These are phyloP conservation scores for Melanostoma scalare DNA, from an alignment of 2,888 invertebrate species.

Conservation along the genomic window DNA sequence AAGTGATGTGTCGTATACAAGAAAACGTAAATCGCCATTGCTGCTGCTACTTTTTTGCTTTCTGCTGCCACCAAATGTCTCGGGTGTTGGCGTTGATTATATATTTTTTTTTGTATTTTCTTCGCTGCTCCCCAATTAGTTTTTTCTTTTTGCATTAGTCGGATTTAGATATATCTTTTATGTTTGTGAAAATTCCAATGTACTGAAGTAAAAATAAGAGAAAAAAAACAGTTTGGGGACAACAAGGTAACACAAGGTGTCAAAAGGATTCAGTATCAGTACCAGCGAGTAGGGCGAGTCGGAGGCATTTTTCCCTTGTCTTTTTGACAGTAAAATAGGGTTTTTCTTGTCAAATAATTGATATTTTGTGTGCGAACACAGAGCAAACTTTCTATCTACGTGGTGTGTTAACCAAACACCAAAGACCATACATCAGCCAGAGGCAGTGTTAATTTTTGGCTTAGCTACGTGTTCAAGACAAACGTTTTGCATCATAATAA, in stretches of 20 bases:
- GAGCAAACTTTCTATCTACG: constrained; percentile 70
- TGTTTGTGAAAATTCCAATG: too few relatives aligned
- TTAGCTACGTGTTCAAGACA: constrained; percentile 12
- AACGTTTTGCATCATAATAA: background rate
- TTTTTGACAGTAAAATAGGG: too few relatives aligned
- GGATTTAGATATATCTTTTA: too few relatives aligned
- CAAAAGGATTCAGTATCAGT: too few relatives aligned
- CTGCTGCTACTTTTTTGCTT: constrained; percentile 59
- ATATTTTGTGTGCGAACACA: constrained; percentile 36
- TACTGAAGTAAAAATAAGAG: too few relatives aligned
- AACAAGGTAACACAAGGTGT: too few relatives aligned
- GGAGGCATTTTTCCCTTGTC: too few relatives aligned
- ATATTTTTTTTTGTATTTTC: constrained; percentile 48
- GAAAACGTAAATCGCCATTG: constrained; percentile 73
- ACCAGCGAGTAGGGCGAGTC: too few relatives aligned
- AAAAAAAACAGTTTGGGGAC: too few relatives aligned
- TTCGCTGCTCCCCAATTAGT: constrained; percentile 35
- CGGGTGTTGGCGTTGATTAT: constrained; percentile 75
- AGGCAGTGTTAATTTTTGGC: constrained; percentile 7
- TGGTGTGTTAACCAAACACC: constrained; percentile 56
- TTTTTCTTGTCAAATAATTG: too few relatives aligned
- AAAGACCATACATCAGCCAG: constrained; percentile 7
- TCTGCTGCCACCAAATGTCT: constrained; percentile 70
- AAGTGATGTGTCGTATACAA: constrained; percentile 65
- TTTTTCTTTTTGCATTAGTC: background rate